Evolutionary conservation across 2,113 vertebrate genomes (phyloP), one percentile per base, ranked within the genome.

Genomic region (Eubucco bourcierii): DNA sequence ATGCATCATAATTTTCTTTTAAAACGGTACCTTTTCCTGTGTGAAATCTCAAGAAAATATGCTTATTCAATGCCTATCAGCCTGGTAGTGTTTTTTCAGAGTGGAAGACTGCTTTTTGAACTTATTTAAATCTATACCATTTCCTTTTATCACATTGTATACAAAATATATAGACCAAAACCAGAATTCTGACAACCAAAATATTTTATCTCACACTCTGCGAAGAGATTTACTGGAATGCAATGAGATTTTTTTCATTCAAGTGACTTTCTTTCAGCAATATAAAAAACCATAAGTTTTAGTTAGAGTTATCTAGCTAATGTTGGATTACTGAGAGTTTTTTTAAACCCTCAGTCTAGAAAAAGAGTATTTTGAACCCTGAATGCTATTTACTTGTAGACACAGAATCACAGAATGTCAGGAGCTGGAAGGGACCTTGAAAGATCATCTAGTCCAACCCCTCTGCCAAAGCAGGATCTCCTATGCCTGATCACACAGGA

Each of bases 1-100:
- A 76, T 67, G 27, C 41, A 86, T 90, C 23, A 60, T 94, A 33
- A 84, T 96, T 96, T 97, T 95, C n/a, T 53, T 88, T 71, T 94
- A 44, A 97, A 97, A 95, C 88, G 4, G 83, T 92, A 87, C 11
- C 27, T 64, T 94, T 96, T 86, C 28, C 73, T 94, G 7, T 73
- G 53, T 82, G 95, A 94, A 96, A 97, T 68, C 82, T 90, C 44
- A 93, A 55, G 53, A 87, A 96, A 97, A 91, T 66, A 94, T 84
- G 34, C 31, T 95, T 95, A 92, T 95, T 95, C 90, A 93, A 75
- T 90, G 87, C 50, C 52, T 55, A 52, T 55, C 47, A 91, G 23
- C 20, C 60, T 88, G 90, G 91, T 64, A 93, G 33, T 41, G 33
- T 41, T 80, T 93, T 53, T 50, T 92, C 80, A 88, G 68, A 84